phyloP scores from a whole-genome alignment of 2,888 invertebrate genomes.

The Ypsolopha scabrella region DNA sequence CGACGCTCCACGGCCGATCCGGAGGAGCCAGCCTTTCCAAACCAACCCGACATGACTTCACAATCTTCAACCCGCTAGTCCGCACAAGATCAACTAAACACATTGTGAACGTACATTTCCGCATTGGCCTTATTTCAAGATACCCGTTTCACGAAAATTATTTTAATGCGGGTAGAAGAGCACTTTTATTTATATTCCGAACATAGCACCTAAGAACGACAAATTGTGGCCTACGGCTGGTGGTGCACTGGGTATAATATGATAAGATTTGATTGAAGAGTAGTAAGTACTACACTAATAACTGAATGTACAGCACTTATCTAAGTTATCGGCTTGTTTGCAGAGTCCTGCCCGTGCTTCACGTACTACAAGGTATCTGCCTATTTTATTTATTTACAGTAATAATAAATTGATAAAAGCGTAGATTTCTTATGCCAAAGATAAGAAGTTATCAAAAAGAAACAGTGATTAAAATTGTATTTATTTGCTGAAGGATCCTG shows the following conservation, averaged over 20 bases:
- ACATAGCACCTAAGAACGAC: conserved; percentile 6
- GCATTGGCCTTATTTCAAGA: conserved; percentile 23
- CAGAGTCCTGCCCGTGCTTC: conserved; percentile 19
- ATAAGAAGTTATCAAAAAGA: too few relatives aligned
- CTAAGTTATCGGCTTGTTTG: conserved; percentile 55
- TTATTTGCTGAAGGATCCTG: too few relatives aligned
- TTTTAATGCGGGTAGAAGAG: not conserved
- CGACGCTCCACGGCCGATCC: conserved; percentile 40
- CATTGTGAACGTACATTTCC: conserved; percentile 37
- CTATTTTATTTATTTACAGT: not conserved
- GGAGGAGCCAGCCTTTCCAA: conserved; percentile 27
- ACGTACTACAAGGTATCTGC: too few relatives aligned
- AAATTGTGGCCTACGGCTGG: conserved; percentile 10
- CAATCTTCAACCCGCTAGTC: conserved; percentile 22
- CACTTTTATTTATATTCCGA: conserved; percentile 9
- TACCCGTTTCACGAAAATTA: conserved; percentile 1
- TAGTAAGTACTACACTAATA: conserved; percentile 24
- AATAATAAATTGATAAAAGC: too few relatives aligned
- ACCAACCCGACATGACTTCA: conserved; percentile 24
- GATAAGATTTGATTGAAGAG: conserved; percentile 50
- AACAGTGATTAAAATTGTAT: too few relatives aligned
- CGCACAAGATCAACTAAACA: conserved; percentile 26
- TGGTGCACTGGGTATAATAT: conserved; percentile 24
- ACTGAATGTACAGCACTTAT: conserved; percentile 36
- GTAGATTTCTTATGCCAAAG: too few relatives aligned